phyloP scores from a whole-genome alignment of 2,888 invertebrate genomes.

The Drosophila acutilabella region DNA sequence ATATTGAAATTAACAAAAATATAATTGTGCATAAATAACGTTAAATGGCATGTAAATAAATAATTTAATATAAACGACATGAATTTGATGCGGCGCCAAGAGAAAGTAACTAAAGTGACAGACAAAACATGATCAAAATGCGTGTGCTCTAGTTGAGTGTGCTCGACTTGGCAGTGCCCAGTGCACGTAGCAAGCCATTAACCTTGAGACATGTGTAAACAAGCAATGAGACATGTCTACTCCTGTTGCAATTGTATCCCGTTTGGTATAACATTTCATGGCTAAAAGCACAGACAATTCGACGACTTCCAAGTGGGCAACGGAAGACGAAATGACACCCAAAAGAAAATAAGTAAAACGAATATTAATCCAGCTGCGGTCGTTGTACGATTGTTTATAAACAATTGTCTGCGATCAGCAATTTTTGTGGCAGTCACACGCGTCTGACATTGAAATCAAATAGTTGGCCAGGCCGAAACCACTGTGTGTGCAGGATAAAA shows the following conservation, averaged over 20 bases:
- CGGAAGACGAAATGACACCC: conserved; percentile 73
- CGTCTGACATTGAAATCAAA: conserved; percentile 66
- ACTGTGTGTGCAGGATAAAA: neutral
- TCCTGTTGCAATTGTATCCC: neutral
- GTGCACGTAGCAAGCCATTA: neutral
- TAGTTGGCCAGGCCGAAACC: conserved; percentile 11
- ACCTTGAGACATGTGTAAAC: conserved; percentile 5
- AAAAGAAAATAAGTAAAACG: neutral
- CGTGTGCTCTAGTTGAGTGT: neutral
- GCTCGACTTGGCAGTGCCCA: neutral
- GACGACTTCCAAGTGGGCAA: conserved; percentile 45
- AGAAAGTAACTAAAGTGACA: neutral
- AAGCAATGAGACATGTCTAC: neutral
- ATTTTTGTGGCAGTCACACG: conserved; percentile 51
- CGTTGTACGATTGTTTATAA: conserved; percentile 39
- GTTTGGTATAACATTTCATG: conserved; percentile 42
- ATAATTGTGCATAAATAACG: conserved; percentile 50
- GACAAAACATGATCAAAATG: conserved; percentile 1
- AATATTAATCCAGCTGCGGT: conserved; percentile 28
- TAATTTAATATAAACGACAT: conserved; percentile 49
- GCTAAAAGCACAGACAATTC: conserved; percentile 39
- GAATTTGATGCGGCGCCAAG: conserved; percentile 25
- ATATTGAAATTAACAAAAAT: conserved; percentile 47
- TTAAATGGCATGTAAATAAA: conserved; percentile 48
- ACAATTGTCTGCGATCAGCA: conserved; percentile 53